These are phyloP conservation scores for Polyommatus icarus DNA, from an alignment of 2,888 invertebrate genomes.

Conservation along the genomic window DNA sequence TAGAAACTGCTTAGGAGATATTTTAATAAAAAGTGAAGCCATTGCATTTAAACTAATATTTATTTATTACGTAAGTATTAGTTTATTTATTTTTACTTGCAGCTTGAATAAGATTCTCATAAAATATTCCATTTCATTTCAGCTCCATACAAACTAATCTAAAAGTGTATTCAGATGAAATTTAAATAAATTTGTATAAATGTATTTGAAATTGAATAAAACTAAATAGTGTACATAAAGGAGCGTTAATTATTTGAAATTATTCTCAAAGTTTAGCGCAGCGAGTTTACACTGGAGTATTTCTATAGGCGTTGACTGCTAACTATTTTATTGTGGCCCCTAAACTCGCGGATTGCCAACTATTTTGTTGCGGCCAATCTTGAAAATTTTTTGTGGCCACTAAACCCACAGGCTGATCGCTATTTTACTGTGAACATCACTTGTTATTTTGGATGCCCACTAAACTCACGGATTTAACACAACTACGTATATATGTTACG, in stretches of 20 bases:
- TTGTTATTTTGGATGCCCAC: no score
- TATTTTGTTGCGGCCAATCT: background rate
- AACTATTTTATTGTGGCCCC: constrained; percentile 17
- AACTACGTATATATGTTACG: no score
- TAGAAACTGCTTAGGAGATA: background rate
- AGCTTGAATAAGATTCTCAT: background rate
- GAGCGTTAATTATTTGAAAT: constrained; percentile 26
- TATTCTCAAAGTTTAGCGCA: constrained; percentile 27
- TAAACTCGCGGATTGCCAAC: background rate
- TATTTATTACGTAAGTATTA: background rate
- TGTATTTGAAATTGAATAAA: constrained; percentile 17
- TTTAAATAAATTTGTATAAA: constrained; percentile 14
- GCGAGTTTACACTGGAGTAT: constrained; percentile 30
- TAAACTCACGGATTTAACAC: no score
- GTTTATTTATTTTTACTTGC: background rate
- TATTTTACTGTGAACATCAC: no score
- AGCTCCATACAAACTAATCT: constrained; percentile 4
- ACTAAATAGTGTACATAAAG: constrained; percentile 23
- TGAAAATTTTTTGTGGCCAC: no score
- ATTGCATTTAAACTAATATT: background rate
- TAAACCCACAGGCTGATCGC: no score
- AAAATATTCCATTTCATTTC: background rate
- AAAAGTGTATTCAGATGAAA: background rate
- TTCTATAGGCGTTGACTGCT: constrained; percentile 30
- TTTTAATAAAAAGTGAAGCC: background rate